Base-by-base conservation (phyloP, 2,888 invertebrate species). In the Lasioglossum pauxillum region DNA sequence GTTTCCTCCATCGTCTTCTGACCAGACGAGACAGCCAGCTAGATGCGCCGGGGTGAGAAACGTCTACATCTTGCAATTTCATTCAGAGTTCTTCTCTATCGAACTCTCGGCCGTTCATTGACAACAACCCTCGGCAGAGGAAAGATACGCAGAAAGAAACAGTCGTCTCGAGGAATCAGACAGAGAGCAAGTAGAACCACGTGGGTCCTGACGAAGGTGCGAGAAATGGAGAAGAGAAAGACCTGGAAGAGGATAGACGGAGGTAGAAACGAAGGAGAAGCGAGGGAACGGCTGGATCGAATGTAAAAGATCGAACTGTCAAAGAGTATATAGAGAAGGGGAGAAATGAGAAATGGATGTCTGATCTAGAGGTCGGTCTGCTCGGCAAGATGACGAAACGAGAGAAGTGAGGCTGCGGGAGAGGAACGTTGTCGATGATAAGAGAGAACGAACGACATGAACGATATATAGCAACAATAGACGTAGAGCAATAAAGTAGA, bases 1-100 rank as follows among this genome's bases (percentile, higher is more conserved):
- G 64, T 81, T 83, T 77, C 73, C 76, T 83, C 82, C 82, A 67
- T 83, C 83, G 72, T 83, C 74, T 64, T 71, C 44, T 69, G 27
- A 83, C n/a, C 41, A 71, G n/a, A 41, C 31, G 27, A 38, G 53
- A 57, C 57, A n/a, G n/a, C 12, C 57, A 23, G 8, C n/a, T 57
- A n/a, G 57, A n/a, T n/a, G 8, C 3, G 4, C 31, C 31, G 64
- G 31, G 60, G 27, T 4, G n/a, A 60, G 60, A 60, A 44, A 57
- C 35, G 64, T 53, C 57, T 31, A 27, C 41, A 46, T 8, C 38
- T 19, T 23, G 23, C 38, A 12, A 12, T 69, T 8, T 38, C 69
- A 31, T 31, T 64, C 64, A 31, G 64, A 57, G 64, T 60, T 60
- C 60, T 27, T 60, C 27, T 27, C n/a, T 60, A 60, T 60, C 60